These are phyloP conservation scores for Centropus bengalensis DNA, from an alignment of 2,113 vertebrate genomes.

Conservation along the genomic window DNA sequence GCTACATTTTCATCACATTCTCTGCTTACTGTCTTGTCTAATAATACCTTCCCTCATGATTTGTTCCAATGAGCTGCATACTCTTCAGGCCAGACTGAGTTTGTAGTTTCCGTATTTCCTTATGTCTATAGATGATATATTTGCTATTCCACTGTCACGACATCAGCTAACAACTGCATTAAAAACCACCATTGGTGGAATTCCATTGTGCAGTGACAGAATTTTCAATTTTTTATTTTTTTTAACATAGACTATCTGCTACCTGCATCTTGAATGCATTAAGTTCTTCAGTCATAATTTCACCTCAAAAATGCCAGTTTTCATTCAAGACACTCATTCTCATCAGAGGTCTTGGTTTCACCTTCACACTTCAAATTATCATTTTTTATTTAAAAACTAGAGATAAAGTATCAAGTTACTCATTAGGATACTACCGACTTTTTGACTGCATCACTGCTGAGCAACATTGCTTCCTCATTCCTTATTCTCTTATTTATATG, in stretches of 20 bases:
- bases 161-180: conserved; percentile 41
- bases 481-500: conserved; percentile 35
- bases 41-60: conserved; percentile 3
- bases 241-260: not conserved
- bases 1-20: conserved; percentile 31
- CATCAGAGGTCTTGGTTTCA: not conserved
- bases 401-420: not conserved
- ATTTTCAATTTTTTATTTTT: not conserved
- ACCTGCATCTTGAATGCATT: not conserved
- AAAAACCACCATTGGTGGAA: conserved; percentile 36
- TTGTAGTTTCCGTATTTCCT: conserved; percentile 21
- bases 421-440: not conserved
- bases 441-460: conserved; percentile 7
- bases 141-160: conserved; percentile 31
- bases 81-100: conserved; percentile 32
- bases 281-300: not conserved
- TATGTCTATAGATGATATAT: conserved; percentile 34
- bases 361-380: not conserved
- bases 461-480: conserved; percentile 32
- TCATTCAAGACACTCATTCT: not conserved
- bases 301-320: not conserved
- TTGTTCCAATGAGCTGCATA: conserved; percentile 29
- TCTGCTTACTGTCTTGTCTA: not conserved
- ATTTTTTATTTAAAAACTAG: conserved; percentile 3
- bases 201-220: conserved; percentile 9